Conservation (phyloP, 2,888 invertebrate species). For the Temnothorax ravouxi region DNA sequence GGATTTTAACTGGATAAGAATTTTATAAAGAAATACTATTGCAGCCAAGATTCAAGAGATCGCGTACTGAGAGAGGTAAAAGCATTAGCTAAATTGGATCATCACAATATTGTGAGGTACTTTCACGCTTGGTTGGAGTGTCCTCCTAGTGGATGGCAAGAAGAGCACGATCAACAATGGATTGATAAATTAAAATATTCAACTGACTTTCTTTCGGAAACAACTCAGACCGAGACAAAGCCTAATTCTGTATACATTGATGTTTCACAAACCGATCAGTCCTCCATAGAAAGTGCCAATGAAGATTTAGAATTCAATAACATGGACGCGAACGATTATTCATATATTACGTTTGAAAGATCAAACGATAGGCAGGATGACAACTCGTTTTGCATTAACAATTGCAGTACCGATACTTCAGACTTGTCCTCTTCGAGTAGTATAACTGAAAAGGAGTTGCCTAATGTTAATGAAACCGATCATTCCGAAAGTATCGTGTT, state of each 20-base stretch:
- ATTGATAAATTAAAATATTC: slow-evolving; percentile 82
- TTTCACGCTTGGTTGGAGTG: slow-evolving; percentile 98
- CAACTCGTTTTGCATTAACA: slow-evolving; percentile 59
- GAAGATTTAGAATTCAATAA: slow-evolving; percentile 80
- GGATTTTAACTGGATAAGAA: slow-evolving; percentile 2
- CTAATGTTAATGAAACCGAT: slow-evolving; percentile 17
- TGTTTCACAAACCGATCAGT: slow-evolving; percentile 78
- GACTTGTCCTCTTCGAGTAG: slow-evolving; percentile 40
- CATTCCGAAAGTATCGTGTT: slow-evolving; percentile 62
- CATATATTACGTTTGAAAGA: slow-evolving; percentile 87
- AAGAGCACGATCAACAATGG: slow-evolving; percentile 91
- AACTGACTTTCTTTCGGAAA: slow-evolving; percentile 78
- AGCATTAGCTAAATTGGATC: slow-evolving; percentile 97
- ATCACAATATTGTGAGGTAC: slow-evolving; percentile 98
- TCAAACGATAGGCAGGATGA: slow-evolving; percentile 45
- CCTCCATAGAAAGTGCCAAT: slow-evolving; percentile 82
- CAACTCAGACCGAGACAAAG: slow-evolving; percentile 74
- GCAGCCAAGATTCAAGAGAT: slow-evolving; percentile 92
- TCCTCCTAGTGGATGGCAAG: slow-evolving; percentile 96
- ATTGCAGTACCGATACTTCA: slow-evolving; percentile 53
- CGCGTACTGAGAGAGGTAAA: slow-evolving; percentile 98
- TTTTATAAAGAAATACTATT: slow-evolving; percentile 61
- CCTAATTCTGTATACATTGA: slow-evolving; percentile 78
- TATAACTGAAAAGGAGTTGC: not conserved
- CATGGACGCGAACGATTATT: slow-evolving; percentile 81